Base-by-base conservation (phyloP, 2,888 invertebrate species). In the Spisula subtruncata region DNA sequence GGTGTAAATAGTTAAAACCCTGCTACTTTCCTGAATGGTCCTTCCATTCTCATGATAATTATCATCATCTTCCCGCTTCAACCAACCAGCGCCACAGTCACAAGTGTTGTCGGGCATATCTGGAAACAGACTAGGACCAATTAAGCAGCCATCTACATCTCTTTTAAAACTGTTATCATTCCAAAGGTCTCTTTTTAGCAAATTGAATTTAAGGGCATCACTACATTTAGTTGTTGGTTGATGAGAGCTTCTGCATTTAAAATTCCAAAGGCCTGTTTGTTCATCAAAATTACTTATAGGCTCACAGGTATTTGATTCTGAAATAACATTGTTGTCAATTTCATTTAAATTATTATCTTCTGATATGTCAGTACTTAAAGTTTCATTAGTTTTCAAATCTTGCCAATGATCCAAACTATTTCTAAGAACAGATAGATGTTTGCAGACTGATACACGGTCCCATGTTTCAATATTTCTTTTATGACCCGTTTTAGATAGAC, bases 61-160 rank as follows among this genome's bases (percentile, higher is more conserved):
- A 14, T 80, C 81, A 56, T 81, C 86, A 86, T 81, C 85, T 54
- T 35, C 16, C 25, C 66, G 8, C 29, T 66, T 66, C 29, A 66
- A 25, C 66, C 66, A 66, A 66, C 66, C 66, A 25, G 66, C 66
- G 0, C 82, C 87, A 87, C 75, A 87, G 20, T 54, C 56, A 79
- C 83, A 87, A 29, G 83, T 83, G 35, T 83, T 75, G 8, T 83
- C 79, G 1, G 87, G 87, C 51, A 87, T 87, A 25, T 83, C 83
- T 56, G 79, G 51, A 87, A 41, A 75, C 1, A 87, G 29, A 32
- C 66, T 75, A 29, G 82, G 82, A 51, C 87, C 87, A 71, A 66
- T 48, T 82, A 87, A 82, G n/a, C 51, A 83, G 2, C 87, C 87
- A 87, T 87, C 79, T 32, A 35, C 10, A 0, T 29, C 8, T 56